Conservation (phyloP, 1,140 invertebrate genomes). For the Planococcus citri region DNA sequence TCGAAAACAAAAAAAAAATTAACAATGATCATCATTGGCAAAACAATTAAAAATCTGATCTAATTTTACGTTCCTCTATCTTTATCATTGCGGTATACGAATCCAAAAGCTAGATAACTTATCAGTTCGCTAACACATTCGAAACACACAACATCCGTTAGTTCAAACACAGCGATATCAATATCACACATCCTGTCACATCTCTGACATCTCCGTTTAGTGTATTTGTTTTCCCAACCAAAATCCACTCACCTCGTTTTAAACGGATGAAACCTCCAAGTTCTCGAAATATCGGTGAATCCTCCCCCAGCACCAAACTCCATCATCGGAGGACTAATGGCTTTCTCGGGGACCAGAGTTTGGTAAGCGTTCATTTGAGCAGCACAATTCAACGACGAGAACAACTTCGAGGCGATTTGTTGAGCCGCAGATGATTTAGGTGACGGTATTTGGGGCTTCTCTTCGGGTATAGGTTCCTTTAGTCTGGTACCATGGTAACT, state of each 20-base stretch:
- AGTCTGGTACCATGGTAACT: slow-evolving; percentile 1
- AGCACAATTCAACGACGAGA: slow-evolving; percentile 1
- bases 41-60: no score
- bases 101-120: no score
- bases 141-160: no score
- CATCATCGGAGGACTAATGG: not conserved
- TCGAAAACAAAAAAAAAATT: no score
- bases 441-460: not conserved
- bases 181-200: not conserved
- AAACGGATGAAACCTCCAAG: slow-evolving; percentile 16
- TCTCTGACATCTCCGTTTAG: no score
- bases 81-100: no score
- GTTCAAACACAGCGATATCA: not conserved
- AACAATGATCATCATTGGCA: no score
- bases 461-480: not conserved
- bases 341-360: not conserved
- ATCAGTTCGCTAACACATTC: no score
- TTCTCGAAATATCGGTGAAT: not conserved
- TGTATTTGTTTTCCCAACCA: no score
- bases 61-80: no score
- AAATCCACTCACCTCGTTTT: not conserved
- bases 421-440: not conserved
- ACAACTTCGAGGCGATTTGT: not conserved
- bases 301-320: slow-evolving; percentile 1
- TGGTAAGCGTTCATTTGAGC: not conserved